These are phyloP conservation scores for Petaurus breviceps DNA, from an alignment of 2,113 vertebrate species.

Conservation along the genomic window DNA sequence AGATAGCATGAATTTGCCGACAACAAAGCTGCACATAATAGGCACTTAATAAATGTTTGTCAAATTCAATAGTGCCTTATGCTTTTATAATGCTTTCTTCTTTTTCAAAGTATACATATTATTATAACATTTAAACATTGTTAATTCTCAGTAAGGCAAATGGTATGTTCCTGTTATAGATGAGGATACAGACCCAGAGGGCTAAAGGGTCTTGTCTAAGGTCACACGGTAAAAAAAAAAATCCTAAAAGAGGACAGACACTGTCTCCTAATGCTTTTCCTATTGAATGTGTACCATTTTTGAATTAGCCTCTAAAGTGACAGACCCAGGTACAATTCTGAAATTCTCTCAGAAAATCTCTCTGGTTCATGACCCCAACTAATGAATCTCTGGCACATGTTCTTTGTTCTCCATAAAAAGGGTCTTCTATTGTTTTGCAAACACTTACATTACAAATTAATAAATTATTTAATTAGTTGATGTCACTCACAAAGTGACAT, in stretches of 20 bases:
- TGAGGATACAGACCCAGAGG: conserved; percentile 14
- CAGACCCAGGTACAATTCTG: background rate
- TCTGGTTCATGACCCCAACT: background rate
- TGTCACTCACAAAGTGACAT: background rate
- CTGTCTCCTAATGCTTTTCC: background rate
- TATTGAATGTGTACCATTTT: background rate
- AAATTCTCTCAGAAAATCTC: background rate
- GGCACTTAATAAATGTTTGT: background rate
- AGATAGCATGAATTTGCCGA: background rate
- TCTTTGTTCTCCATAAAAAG: too few relatives aligned
- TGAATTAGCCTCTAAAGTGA: background rate
- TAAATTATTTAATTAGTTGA: too few relatives aligned
- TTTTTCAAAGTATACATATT: conserved; percentile 31
- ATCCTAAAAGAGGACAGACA: background rate
- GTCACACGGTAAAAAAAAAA: background rate
- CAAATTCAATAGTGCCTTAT: conserved; percentile 14
- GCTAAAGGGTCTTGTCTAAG: background rate
- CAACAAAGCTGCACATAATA: background rate
- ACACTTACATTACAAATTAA: background rate
- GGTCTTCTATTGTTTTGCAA: background rate
- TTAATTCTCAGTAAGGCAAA: background rate
- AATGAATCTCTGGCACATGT: too few relatives aligned
- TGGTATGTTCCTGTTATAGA: background rate
- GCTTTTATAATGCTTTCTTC: conserved; percentile 7
- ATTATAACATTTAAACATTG: background rate